Conservation (phyloP, 2,797 vertebrate genomes). For the Centroberyx gerrardi region DNA sequence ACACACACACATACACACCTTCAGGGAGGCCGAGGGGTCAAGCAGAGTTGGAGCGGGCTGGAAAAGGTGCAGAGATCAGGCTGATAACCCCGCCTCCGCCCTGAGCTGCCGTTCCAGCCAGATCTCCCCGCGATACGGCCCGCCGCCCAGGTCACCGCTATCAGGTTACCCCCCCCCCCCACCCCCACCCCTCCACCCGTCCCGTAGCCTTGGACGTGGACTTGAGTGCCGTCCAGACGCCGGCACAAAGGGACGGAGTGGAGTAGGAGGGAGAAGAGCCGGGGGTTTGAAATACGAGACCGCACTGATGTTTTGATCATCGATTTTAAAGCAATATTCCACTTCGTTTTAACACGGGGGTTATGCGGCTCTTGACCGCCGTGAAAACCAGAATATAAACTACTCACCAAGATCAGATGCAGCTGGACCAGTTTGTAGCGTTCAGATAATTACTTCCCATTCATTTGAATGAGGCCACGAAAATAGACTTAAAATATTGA, state of each 20-base stretch:
- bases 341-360: too few relatives aligned
- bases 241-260: slow-evolving; percentile 18
- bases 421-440: too few relatives aligned
- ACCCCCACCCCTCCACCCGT: neutral
- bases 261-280: neutral
- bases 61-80: slow-evolving; percentile 74
- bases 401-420: too few relatives aligned
- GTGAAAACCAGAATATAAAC: too few relatives aligned
- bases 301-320: neutral
- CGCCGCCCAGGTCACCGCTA: slow-evolving; percentile 70
- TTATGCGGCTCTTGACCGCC: too few relatives aligned
- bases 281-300: neutral
- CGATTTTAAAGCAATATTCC: too few relatives aligned
- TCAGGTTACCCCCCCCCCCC: slow-evolving; percentile 74
- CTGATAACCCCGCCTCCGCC: slow-evolving; percentile 60
- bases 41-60: slow-evolving; percentile 59
- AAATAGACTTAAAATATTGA: too few relatives aligned
- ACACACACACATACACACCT: slow-evolving; percentile 25
- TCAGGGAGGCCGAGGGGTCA: slow-evolving; percentile 65
- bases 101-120: neutral
- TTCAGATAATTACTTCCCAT: too few relatives aligned
- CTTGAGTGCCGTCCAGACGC: slow-evolving; percentile 65
- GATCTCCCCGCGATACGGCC: slow-evolving; percentile 51
- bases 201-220: slow-evolving; percentile 79
- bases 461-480: too few relatives aligned